Evolutionary conservation across 2,888 invertebrate species (phyloP).

Genomic region (Dorcus parallelipipedus): DNA sequence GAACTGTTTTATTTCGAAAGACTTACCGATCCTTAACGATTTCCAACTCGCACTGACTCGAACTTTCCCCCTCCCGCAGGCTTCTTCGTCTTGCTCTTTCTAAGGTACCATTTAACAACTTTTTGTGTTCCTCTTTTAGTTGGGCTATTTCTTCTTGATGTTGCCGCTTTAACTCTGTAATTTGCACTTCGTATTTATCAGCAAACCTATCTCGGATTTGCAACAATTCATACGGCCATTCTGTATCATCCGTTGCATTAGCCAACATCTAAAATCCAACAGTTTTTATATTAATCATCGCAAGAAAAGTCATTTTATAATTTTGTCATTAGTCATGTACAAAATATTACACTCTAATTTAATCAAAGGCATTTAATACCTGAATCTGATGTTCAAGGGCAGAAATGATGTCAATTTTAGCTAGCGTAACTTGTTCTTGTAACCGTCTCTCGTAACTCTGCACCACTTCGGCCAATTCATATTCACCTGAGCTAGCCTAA

Average conservation of each 20-base stretch:
- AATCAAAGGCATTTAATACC: slow-evolving; percentile 53
- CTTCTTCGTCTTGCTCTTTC: slow-evolving; percentile 41
- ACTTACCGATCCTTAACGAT: slow-evolving; percentile 61
- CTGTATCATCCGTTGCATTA: slow-evolving; percentile 65
- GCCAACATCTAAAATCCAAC: slow-evolving; percentile 58
- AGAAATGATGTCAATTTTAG: slow-evolving; percentile 64
- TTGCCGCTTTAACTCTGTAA: slow-evolving; percentile 55
- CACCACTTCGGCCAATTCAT: slow-evolving; percentile 46
- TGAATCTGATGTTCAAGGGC: slow-evolving; percentile 71
- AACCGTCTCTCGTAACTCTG: slow-evolving; percentile 54
- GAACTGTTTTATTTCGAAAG: not conserved
- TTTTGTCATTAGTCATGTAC: not conserved
- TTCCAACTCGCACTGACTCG: slow-evolving; percentile 56
- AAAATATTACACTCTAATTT: not conserved
- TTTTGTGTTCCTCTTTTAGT: slow-evolving; percentile 40
- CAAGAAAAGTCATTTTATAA: not conserved
- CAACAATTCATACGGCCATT: slow-evolving; percentile 74
- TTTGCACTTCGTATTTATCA: slow-evolving; percentile 61
- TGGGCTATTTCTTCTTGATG: slow-evolving; percentile 62
- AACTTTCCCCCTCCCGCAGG: slow-evolving; percentile 44
- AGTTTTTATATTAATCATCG: not conserved
- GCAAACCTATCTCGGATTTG: slow-evolving; percentile 70
- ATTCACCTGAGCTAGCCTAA: slow-evolving; percentile 44
- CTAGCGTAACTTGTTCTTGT: slow-evolving; percentile 61
- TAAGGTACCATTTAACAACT: slow-evolving; percentile 38